phyloP scores from a whole-genome alignment of 2,888 invertebrate genomes.

The Lamellibrachia satsuma region DNA sequence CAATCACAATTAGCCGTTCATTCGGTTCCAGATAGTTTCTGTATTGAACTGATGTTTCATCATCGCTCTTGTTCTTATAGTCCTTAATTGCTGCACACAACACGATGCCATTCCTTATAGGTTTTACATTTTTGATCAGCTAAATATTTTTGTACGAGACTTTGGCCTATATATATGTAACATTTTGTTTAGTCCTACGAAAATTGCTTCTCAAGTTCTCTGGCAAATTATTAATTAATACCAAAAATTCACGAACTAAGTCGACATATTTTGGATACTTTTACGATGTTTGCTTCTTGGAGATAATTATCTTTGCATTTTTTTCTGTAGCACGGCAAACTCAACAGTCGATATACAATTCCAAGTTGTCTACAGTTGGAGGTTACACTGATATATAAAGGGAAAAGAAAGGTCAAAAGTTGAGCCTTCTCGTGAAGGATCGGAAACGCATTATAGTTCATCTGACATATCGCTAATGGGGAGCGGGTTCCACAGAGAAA shows the following conservation, averaged over 20 bases:
- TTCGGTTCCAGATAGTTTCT: not conserved
- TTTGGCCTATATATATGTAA: too few relatives aligned
- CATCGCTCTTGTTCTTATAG: not conserved
- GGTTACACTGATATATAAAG: not conserved
- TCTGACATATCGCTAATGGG: too few relatives aligned
- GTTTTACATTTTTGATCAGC: not conserved
- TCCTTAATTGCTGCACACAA: not conserved
- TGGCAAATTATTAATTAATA: too few relatives aligned
- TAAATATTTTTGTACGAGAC: too few relatives aligned
- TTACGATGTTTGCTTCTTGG: not conserved
- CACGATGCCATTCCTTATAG: not conserved
- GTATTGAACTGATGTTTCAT: not conserved
- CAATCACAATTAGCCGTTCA: not conserved
- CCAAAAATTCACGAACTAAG: not conserved
- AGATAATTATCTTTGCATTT: not conserved
- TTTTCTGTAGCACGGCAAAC: not conserved
- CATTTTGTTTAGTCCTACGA: too few relatives aligned
- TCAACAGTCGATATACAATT: not conserved
- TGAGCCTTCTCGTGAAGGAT: too few relatives aligned
- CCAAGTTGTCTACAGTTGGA: not conserved
- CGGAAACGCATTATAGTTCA: not conserved
- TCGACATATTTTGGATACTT: not conserved
- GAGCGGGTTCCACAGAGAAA: too few relatives aligned
- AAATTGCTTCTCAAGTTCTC: too few relatives aligned
- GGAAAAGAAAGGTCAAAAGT: not conserved